A percentile compares a stretch with the other conserved stretches of the same genome.
Conservation (phyloP, 2,797 vertebrate species). For the Gadopsis bispinosus region DNA sequence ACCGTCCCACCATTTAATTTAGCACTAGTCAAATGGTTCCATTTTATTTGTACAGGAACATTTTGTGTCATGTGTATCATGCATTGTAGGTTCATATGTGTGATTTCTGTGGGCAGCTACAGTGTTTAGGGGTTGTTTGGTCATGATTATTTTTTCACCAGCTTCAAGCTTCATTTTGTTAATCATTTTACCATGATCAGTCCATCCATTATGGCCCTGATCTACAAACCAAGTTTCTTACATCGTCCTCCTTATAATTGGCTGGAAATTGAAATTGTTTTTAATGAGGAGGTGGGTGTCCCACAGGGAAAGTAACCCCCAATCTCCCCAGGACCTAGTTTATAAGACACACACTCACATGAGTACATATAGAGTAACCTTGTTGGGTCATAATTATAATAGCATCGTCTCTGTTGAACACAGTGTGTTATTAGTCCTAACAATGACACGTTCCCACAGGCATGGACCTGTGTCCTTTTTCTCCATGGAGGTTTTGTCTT, state of each 20-base stretch:
- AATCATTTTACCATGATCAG: conserved; percentile 37
- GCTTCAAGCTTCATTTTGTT: conserved; percentile 38
- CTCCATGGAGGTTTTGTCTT: conserved; percentile 49
- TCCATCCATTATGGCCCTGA: conserved; percentile 49
- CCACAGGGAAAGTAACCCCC: conserved; percentile 67
- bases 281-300: conserved; percentile 70
- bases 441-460: conserved; percentile 68
- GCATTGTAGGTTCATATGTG: background rate
- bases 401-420: conserved; percentile 63
- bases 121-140: background rate
- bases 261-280: conserved; percentile 72
- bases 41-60: background rate
- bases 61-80: background rate
- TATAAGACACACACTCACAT: conserved; percentile 54
- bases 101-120: background rate
- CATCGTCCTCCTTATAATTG: conserved; percentile 65
- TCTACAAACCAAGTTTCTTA: conserved; percentile 66
- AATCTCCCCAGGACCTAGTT: conserved; percentile 75
- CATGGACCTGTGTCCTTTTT: conserved; percentile 54
- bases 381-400: conserved; percentile 74
- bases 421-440: conserved; percentile 66
- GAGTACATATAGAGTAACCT: conserved; percentile 58
- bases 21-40: background rate
- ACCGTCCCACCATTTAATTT: background rate
- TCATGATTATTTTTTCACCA: background rate